Base-by-base conservation (phyloP, 2,888 invertebrate species). In the Cacoxenus indagator region DNA sequence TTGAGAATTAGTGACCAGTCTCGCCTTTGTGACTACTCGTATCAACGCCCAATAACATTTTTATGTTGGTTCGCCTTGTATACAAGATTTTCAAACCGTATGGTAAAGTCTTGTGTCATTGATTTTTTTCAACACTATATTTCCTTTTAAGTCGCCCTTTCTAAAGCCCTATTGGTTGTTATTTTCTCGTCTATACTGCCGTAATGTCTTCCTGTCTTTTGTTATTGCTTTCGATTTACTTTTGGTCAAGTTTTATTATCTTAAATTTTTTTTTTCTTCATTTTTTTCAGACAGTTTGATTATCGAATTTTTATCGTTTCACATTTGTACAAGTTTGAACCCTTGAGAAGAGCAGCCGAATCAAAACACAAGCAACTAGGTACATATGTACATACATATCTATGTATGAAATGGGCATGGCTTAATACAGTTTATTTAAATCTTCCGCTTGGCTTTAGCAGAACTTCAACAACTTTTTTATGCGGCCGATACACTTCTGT, bases 241-340 rank as follows among this genome's bases (percentile, higher is more conserved):
- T 37, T 37, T 37, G 14, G 37, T 37, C 5, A 8, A 37, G 8
- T 37, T 48, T 48, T 22, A 9, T 51, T 51, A 19, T 17, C 22
- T 51, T 9, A 17, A n/a, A 51, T 22, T 51, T 22, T 17, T 51
- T 51, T 51, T 17, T 14, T 22, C 22, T 51, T 51, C 22, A 9
- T 51, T 17, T 51, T 4, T 51, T 22, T 19, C 3, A 70, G 70
- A 69, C 70, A 72, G 70, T 74, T 72, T 74, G 74, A 70, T 74
- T 72, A 74, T 74, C 72, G 67, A 74, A 74, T 72, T 74, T 74
- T 74, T 74, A 74, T 74, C 74, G 74, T 74, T 70, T 67, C 61
- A 74, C 75, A 67, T 74, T 74, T 74, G 72, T 74, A 74, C 75
- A 74, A 74, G 72, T 74, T 74, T 70, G 54, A 54, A 62, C 46